Evolutionary conservation across 2,797 vertebrate genomes (phyloP).

Genomic region (Pseudotriccus pelzelni): DNA sequence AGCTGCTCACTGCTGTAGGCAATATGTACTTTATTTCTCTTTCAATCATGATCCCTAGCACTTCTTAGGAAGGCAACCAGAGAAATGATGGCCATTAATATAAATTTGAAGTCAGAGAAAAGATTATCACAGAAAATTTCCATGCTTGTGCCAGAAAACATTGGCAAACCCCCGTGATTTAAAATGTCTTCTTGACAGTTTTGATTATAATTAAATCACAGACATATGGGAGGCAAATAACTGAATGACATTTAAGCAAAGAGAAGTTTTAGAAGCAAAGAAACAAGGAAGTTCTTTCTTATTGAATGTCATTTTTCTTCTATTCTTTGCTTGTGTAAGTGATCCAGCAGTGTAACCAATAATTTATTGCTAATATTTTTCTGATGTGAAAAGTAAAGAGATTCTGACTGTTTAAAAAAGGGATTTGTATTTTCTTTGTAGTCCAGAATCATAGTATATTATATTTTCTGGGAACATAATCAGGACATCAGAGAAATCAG

Average conservation of each 20-base stretch:
- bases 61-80: constrained; percentile 34
- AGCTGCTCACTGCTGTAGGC: constrained; percentile 31
- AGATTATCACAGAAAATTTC: constrained; percentile 58
- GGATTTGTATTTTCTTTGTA: neutral
- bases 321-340: neutral
- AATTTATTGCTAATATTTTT: neutral
- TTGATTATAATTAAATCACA: constrained; percentile 75
- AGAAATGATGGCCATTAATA: constrained; percentile 62
- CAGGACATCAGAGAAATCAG: neutral
- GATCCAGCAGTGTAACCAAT: neutral
- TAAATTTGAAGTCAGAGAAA: constrained; percentile 63
- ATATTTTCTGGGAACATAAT: neutral
- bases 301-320: neutral
- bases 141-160: constrained; percentile 35
- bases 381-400: neutral
- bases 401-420: neutral
- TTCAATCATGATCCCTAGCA: constrained; percentile 13
- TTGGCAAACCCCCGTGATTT: constrained; percentile 65
- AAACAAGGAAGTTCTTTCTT: constrained; percentile 8
- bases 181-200: constrained; percentile 53
- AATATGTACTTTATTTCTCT: constrained; percentile 50
- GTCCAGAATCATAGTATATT: neutral
- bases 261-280: constrained; percentile 18
- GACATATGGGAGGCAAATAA: constrained; percentile 59
- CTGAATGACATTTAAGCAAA: constrained; percentile 57